Conservation (phyloP, 2,888 invertebrate genomes). For the Itoplectis maculator region DNA sequence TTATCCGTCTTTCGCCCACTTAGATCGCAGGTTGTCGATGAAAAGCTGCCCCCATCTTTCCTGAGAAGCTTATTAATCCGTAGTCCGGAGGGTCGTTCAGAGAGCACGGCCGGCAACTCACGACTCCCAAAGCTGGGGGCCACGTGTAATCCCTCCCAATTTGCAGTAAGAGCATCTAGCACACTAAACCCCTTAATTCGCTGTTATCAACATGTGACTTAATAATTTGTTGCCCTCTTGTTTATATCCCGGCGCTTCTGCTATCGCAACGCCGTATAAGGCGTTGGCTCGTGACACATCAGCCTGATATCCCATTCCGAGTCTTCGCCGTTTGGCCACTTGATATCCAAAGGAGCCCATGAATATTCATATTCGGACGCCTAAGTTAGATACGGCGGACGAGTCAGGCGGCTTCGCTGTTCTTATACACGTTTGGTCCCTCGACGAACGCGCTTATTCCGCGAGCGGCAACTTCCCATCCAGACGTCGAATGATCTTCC, state of each 20-base stretch:
- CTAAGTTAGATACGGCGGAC: neutral
- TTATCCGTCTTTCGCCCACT: too few relatives aligned
- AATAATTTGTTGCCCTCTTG: neutral
- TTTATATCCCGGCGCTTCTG: too few relatives aligned
- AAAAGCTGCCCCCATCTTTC: neutral
- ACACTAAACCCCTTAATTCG: neutral
- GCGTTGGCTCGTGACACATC: neutral
- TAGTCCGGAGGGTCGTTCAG: neutral
- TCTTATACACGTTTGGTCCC: neutral
- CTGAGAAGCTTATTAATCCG: neutral
- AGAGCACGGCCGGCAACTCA: neutral
- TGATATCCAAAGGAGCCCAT: neutral
- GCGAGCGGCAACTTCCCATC: neutral
- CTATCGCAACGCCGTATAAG: neutral
- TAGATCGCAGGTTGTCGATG: too few relatives aligned
- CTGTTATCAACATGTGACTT: neutral
- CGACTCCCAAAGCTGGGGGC: neutral
- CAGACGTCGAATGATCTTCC: neutral
- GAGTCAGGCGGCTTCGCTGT: neutral
- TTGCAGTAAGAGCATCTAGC: neutral
- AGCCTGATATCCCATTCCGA: neutral
- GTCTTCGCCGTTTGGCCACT: neutral
- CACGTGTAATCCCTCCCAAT: neutral
- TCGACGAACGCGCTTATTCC: neutral
- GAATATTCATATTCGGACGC: conserved; percentile 7